Base-by-base conservation (phyloP, 1,140 invertebrate genomes). In the Drosophila kepulauana region DNA sequence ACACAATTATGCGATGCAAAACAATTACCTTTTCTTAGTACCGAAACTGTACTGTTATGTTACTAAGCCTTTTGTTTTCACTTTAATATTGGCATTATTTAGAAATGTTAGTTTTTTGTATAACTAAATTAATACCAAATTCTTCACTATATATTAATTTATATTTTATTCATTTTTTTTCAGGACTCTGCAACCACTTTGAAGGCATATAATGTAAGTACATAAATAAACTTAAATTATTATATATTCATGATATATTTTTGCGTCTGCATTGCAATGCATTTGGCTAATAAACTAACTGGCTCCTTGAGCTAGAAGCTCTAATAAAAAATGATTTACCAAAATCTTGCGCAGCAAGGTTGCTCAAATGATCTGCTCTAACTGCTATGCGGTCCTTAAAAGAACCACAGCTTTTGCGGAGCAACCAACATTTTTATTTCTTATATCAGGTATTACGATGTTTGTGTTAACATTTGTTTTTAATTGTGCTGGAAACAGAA, bases 201-300 rank as follows among this genome's bases (percentile, higher is more conserved):
- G 20, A 20, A 8, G 46, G 46, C 16, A 48, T 48, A 48, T 20
- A 48, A 25, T n/a, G 46, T 48, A 48, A 48, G 46, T 48, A 3
- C 15, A 16, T 5, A 16, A 20, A 13, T 20, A 48, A 1, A 8
- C 20, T 48, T 3, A 8, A 10, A 48, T 48, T 48, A 7, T 48
- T 48, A 11, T 48, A 13, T 13, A 6, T 8, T 38, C 10, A 4
- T 4, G 3, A 38, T 38, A 38, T 43, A n/a, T 5, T 43, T 43
- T 43, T 43, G n/a, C 41, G 0, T 43, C 0, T 4, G 38, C 38
- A 41, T n/a, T 46, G 15, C 15, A 46, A 46, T 46, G 1, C 2
- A 46, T 15, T 15, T 46, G 2, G 1, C 7, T n/a, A 43, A 43
- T n/a, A 13, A 43, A 43, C 41, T 43, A 43, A 43, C 41, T 13